Evolutionary conservation across 1,140 invertebrate genomes (phyloP), one percentile per base, ranked within the genome.

Genomic region (Nasonia longicornis): DNA sequence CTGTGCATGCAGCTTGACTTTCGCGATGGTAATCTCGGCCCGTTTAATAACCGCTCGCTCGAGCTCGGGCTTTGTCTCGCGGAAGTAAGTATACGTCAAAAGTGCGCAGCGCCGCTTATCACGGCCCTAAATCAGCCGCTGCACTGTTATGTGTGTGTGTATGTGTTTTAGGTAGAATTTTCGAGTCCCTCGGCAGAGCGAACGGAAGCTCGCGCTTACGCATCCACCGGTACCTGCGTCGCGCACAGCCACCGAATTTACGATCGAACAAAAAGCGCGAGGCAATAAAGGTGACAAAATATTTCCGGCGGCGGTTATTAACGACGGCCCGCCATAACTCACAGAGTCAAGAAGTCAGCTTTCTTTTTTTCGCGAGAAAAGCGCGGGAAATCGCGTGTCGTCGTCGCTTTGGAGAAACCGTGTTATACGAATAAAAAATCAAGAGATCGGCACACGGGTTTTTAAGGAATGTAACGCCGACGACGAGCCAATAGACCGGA

Each of bases 281-380:
- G 76, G 86, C 78, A 87, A 89, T 89, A 89, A 89, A 89, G 85
- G 87, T 89, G 87, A 89, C 87, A 89, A 88, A 89, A 89, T 89
- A 89, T 89, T 89, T 86, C 86, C 85, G 87, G 85, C 81, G 83
- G 82, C 81, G 82, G 85, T 86, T 86, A 89, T 89, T 89, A 88
- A 89, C 82, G 85, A 86, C 74, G 72, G 11, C 67, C 77, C n/a
- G 20, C 52, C 83, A 83, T 87, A 86, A 85, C 85, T 86, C 84
- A 85, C 67, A 42, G 11, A 8, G 58, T 29, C 6, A 12, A 8
- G 8, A 66, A 14, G 3, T 16, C 11, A 52, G 20, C 52, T 58
- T 58, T 58, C 64, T 6, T 29, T 29, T 67, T 7, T 12, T 0
- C 26, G 26, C 26, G 1, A 0, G 58, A 63, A n/a, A 42, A 16